A percentile compares a stretch with the other conserved stretches of the same genome.
phyloP scores from a whole-genome alignment of 37 sponge, comb jelly and placozoan genomes.

The Cladorhizidae sp. region DNA sequence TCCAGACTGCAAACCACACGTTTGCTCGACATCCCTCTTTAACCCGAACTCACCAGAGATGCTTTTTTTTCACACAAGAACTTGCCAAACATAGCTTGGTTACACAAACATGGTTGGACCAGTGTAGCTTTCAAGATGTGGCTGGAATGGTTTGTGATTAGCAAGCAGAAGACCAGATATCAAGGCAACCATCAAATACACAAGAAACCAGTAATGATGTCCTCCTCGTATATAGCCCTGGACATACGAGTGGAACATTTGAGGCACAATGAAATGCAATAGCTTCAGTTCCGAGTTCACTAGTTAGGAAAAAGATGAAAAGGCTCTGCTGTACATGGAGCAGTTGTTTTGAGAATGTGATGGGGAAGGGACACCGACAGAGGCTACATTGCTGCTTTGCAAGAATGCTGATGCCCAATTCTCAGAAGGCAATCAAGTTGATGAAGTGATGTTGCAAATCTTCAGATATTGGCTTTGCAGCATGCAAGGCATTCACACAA shows the following conservation, averaged over 20 bases:
- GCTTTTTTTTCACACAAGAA: too few relatives aligned
- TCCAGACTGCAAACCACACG: conserved; percentile 6
- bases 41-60: background rate
- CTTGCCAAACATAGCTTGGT: too few relatives aligned
- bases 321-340: conserved; percentile 16
- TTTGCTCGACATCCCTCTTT: background rate
- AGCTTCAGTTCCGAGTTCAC: background rate
- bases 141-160: conserved; percentile 47
- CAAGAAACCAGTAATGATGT: background rate
- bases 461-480: conserved; percentile 31
- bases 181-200: background rate
- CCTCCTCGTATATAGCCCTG: conserved; percentile 19
- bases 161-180: background rate
- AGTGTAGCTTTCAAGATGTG: conserved; percentile 15
- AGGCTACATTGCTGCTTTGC: conserved; percentile 50
- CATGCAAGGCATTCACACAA: background rate
- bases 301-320: background rate
- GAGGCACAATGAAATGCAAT: background rate
- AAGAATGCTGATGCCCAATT: conserved; percentile 21
- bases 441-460: conserved; percentile 53
- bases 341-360: background rate
- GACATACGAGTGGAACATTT: conserved; percentile 46
- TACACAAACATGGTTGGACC: background rate
- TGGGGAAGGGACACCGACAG: background rate
- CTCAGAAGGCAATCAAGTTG: too few relatives aligned